Percentiles rank a stretch among this genome's conserved stretches.
Evolutionary conservation across 2,888 invertebrate genomes (phyloP).

Genomic region (Archips xylosteana): DNA sequence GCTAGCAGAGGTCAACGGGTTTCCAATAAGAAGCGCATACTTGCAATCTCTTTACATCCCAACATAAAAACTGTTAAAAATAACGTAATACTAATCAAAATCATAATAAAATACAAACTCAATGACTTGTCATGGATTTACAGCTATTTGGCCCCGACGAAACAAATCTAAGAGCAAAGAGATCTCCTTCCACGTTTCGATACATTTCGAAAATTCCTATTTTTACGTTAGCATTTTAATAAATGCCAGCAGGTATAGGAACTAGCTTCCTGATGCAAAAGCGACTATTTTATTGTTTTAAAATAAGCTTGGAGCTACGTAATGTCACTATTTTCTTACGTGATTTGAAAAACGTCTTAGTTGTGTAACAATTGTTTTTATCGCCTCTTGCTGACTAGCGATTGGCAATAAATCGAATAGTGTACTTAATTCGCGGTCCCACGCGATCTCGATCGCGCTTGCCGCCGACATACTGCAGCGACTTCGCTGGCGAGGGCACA

Average conservation of each 20-base stretch:
- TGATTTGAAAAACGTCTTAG: conserved; percentile 18
- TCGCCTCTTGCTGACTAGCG: neutral
- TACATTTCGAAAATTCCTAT: conserved; percentile 45
- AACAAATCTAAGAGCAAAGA: conserved; percentile 72
- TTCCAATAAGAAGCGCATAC: conserved; percentile 22
- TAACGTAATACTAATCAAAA: conserved; percentile 33
- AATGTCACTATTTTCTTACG: conserved; percentile 24
- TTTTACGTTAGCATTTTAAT: conserved; percentile 52
- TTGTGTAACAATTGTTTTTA: conserved; percentile 1
- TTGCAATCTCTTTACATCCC: conserved; percentile 14
- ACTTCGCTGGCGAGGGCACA: neutral
- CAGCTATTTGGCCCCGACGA: conserved; percentile 82
- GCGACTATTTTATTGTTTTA: conserved; percentile 33
- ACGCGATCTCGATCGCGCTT: neutral
- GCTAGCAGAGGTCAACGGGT: neutral
- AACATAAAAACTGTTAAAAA: conserved; percentile 27
- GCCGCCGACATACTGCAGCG: neutral
- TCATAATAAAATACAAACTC: conserved; percentile 45
- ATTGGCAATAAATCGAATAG: neutral
- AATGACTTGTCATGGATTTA: conserved; percentile 82
- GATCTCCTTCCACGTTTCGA: conserved; percentile 62
- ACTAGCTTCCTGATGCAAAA: conserved; percentile 49
- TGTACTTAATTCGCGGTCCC: neutral
- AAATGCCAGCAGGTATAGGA: conserved; percentile 61
- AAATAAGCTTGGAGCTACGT: conserved; percentile 25